Base-by-base conservation (phyloP, 2,888 invertebrate genomes). In the Dicranocentrus wangi region DNA sequence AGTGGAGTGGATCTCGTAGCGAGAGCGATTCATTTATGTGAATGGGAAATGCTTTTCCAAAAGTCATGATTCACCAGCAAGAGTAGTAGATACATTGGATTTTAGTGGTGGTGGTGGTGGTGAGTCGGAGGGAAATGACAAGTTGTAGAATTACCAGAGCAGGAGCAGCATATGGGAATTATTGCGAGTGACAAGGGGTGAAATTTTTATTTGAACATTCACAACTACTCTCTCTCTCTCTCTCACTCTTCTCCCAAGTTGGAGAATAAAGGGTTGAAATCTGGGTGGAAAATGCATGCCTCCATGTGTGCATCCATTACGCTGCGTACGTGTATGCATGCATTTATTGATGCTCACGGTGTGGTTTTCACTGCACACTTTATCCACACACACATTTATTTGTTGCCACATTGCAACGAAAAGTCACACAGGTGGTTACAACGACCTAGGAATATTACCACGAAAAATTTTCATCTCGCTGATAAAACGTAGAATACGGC, bases 151-250 rank as follows among this genome's bases (percentile, higher is more conserved):
- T 7, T n/a, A 5, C 23, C 19, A 55, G 23, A 23, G 32, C 15
- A 27, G 68, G 1, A 42, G 60, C 75, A 81, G 76, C 81, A 81
- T 70, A 75, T 81, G 81, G 81, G 81, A 76, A 76, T 81, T 81
- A 81, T 81, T 70, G 76, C 81, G 71, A 76, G 82, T 82, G 83
- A 82, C 82, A 84, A 76, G 82, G 85, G 85, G 83, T 84, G 83
- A 84, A 83, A 78, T 81, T 85, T 83, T 84, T 84, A 85, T 79
- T 81, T 32, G 81, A 78, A 58, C 73, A 47, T 81, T 68, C 32
- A 61, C 70, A 80, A 71, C 43, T 60, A 53, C 58, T 42, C 21
- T 2, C 2, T 7, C 15, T 27, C 8, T 27, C 42, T 10, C 39
- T 51, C 27, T 23, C 7, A 68, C 42, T 21, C 51, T 43, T 32